phyloP scores from a whole-genome alignment of 2,797 vertebrate genomes.

The Lagorchestes hirsutus region DNA sequence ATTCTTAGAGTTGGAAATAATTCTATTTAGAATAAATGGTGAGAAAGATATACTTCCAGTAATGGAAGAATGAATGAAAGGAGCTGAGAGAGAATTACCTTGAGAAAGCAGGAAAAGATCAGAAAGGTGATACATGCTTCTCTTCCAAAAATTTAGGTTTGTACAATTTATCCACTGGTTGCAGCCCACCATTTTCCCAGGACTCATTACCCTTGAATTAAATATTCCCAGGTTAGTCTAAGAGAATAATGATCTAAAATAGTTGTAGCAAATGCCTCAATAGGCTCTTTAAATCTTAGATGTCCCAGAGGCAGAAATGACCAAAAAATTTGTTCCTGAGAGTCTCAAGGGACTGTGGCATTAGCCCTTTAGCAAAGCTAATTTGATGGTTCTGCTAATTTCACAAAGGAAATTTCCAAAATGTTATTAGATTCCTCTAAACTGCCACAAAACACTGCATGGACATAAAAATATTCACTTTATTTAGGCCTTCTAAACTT shows the following conservation, averaged over 20 bases:
- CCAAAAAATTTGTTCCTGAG: background rate
- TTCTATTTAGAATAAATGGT: background rate
- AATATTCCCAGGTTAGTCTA: background rate
- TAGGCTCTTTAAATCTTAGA: background rate
- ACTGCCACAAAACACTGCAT: background rate
- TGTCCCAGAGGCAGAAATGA: background rate
- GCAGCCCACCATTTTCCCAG: background rate
- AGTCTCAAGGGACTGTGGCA: background rate
- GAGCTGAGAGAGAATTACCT: background rate
- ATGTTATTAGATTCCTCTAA: background rate
- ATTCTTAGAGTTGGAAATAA: conserved; percentile 3
- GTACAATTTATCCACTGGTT: background rate
- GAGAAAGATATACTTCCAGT: background rate
- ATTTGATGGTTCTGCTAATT: background rate
- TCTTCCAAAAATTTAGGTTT: background rate
- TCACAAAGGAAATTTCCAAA: background rate
- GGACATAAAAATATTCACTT: background rate
- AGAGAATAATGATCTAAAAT: background rate
- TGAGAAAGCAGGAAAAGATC: background rate
- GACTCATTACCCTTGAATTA: background rate
- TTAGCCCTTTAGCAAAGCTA: background rate
- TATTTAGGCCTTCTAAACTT: background rate
- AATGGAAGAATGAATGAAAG: background rate
- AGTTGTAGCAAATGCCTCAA: background rate
- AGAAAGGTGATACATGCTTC: background rate